A percentile compares a stretch with the other conserved stretches of the same genome.
phyloP scores from a whole-genome alignment of 2,888 invertebrate species.

The Aleiodes leptofemur region DNA sequence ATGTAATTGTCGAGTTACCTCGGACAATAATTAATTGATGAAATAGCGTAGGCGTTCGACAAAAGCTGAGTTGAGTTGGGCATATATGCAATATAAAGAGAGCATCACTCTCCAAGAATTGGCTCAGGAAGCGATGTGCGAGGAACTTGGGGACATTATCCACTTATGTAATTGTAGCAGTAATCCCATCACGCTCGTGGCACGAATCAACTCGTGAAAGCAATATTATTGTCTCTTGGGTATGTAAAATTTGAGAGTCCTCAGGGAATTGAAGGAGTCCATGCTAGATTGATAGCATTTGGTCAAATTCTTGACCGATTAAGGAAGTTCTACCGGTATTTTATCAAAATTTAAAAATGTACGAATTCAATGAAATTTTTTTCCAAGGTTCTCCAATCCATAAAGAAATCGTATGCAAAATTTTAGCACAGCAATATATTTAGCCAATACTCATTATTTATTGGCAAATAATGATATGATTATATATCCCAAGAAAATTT shows the following conservation, averaged over 20 bases:
- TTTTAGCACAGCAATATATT: no score
- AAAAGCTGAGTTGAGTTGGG: background rate
- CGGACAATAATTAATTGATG: slow-evolving; percentile 46
- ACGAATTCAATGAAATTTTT: no score
- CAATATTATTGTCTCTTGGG: slow-evolving; percentile 43
- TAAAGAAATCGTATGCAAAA: no score
- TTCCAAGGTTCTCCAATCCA: no score
- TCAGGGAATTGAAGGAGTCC: background rate
- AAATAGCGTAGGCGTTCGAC: slow-evolving; percentile 37
- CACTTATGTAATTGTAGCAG: slow-evolving; percentile 59
- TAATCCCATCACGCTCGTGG: slow-evolving; percentile 55
- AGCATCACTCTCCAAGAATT: slow-evolving; percentile 10
- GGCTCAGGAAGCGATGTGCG: slow-evolving; percentile 41
- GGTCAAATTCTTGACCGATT: background rate
- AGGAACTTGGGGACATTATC: slow-evolving; percentile 48
- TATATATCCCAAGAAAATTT: background rate
- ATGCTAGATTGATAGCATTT: background rate
- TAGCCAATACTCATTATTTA: background rate
- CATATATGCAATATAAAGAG: background rate
- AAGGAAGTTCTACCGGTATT: no score
- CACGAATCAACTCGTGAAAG: slow-evolving; percentile 38
- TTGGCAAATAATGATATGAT: background rate
- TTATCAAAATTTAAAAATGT: no score
- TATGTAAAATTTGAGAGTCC: slow-evolving; percentile 49
- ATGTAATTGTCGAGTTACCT: slow-evolving; percentile 31